Base-by-base conservation (phyloP, 2,888 invertebrate genomes). In the Rhogogaster chlorosoma region DNA sequence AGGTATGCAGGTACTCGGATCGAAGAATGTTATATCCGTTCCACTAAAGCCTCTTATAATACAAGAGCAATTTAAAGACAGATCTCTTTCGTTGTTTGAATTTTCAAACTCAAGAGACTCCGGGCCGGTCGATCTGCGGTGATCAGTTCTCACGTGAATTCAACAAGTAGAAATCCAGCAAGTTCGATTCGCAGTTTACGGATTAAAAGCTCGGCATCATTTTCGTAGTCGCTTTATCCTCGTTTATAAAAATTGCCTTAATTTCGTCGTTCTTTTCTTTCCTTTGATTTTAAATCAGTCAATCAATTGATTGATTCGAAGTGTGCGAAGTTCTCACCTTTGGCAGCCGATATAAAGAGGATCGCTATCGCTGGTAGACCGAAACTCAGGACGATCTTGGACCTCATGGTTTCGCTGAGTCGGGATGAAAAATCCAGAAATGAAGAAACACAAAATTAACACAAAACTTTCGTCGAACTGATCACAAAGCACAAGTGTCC, bases 121-220 rank as follows among this genome's bases (percentile, higher is more conserved):
- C 6, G 10, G 26, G 22, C 12, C 15, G 32, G 32, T 32, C 32
- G 32, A 32, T 67, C 67, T 67, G 2, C 53, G 6, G n/a, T 67
- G 22, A 22, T 26, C 64, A 67, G 67, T 83, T 36, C 26, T 84
- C 84, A 84, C 84, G 84, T 73, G 84, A 84, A 57, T 84, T 84
- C 75, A 84, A 84, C 84, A 84, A 84, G 84, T 84, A 57, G 84
- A 73, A 84, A 49, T 49, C 32, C 67, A 0, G 18, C 18, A 32
- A 67, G 32, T 67, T 32, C 15, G 67, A 36, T 36, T 70, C n/a
- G 36, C 18, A n/a, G 6, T n/a, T 53, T 53, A 53, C 1, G 53
- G n/a, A 53, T n/a, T 53, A n/a, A 18, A 53, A 53, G 6, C 53
- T 53, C 53, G n/a, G 49, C 49, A n/a, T 49, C 49, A 49, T 49